phyloP scores from a whole-genome alignment of 1,140 invertebrate species.

The Agrilus planipennis region DNA sequence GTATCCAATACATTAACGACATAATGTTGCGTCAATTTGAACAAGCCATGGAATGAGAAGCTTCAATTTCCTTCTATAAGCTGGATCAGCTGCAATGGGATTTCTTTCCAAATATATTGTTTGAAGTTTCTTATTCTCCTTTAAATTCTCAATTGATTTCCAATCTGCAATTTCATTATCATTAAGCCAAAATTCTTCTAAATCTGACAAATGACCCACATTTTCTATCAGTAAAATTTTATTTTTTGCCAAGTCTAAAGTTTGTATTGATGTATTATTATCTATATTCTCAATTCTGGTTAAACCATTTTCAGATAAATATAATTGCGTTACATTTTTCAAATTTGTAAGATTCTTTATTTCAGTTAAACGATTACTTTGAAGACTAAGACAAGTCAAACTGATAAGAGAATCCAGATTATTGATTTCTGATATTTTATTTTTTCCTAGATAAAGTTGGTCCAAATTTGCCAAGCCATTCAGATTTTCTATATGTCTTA shows the following conservation, averaged over 20 bases:
- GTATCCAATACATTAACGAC: too few species aligned
- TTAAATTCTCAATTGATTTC: constrained; percentile 68
- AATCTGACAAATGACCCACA: constrained; percentile 55
- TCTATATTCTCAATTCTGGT: constrained; percentile 60
- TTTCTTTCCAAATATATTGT: constrained; percentile 94
- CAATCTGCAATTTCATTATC: constrained; percentile 83
- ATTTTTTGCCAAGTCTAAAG: constrained; percentile 85
- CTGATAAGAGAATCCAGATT: constrained; percentile 69
- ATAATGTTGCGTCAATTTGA: constrained; percentile 93
- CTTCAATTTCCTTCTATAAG: constrained; percentile 87
- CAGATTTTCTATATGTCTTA: constrained; percentile 80
- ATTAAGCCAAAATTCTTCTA: constrained; percentile 95
- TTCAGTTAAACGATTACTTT: constrained; percentile 78
- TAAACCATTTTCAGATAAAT: constrained; percentile 91
- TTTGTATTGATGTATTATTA: constrained; percentile 59
- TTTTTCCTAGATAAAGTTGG: constrained; percentile 85
- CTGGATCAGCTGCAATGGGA: constrained; percentile 71
- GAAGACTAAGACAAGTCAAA: constrained; percentile 76
- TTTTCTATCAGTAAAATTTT: constrained; percentile 73
- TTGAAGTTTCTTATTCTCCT: constrained; percentile 59
- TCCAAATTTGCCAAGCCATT: constrained; percentile 60
- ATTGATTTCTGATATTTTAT: constrained; percentile 86
- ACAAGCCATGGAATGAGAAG: constrained; percentile 71
- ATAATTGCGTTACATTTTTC: constrained; percentile 72
- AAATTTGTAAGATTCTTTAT: constrained; percentile 77